Base-by-base conservation (phyloP, 2,113 vertebrate genomes). In the Lepus timidus region DNA sequence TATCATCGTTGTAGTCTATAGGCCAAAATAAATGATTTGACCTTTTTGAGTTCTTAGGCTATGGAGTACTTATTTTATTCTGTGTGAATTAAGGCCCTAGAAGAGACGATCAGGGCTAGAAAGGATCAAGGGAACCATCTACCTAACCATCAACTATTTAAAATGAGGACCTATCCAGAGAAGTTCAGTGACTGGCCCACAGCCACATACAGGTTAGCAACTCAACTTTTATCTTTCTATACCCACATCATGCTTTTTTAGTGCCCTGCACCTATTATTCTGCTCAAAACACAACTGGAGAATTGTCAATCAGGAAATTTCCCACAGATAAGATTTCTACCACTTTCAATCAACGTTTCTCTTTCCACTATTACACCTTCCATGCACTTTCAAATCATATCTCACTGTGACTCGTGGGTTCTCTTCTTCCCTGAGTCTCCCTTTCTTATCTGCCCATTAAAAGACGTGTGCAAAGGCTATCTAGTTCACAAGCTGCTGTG, bases 31-130 rank as follows among this genome's bases (percentile, higher is more conserved):
- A 94, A 88, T 79, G 44, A 91, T 70, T 49, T 70, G 9, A 64
- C 78, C 19, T 76, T 52, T 85, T 12, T 91, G 82, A 68, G 75
- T 89, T 94, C 65, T 87, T 65, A 82, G 51, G 44, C 64, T 68
- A 27, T 58, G n/a, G 27, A 85, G 23, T 76, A 33, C 9, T 33
- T 36, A 67, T 52, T 78, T 75, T 81, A 90, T 73, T 95, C 3
- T 22, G 19, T 88, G 31, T 88, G 88, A 90, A 78, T 90, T 36
- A 92, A 84, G 29, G 36, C 52, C 81, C 20, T 23, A 51, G 62
- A 65, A 84, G 74, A 89, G 62, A 89, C 55, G 51, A 49, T 90
- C 25, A 81, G 61, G 29, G 49, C 67, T 92, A 33, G 44, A 80
- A 84, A 88, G 44, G 31, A 68, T 74, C 12, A 71, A 22, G 49